These are phyloP conservation scores for Peucedramus taeniatus DNA, from an alignment of 2,113 vertebrate species.

Conservation along the genomic window DNA sequence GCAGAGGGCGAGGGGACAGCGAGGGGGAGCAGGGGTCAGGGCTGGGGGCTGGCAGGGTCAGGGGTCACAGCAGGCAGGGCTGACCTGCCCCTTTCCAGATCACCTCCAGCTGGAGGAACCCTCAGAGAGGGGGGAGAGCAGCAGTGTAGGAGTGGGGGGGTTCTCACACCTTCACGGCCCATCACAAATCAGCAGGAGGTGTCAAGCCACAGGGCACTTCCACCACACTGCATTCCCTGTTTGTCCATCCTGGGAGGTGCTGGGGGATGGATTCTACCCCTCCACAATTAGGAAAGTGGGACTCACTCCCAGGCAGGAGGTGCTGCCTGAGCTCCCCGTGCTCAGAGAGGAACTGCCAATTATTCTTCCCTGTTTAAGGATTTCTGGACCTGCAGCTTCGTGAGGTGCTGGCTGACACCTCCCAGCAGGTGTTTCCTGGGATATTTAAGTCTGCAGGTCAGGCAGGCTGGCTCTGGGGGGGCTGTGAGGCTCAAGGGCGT, in stretches of 20 bases:
- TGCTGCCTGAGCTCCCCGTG: background rate
- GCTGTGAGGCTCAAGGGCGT: background rate
- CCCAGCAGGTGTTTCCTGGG: background rate
- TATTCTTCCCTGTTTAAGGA: background rate
- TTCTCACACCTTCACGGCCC: background rate
- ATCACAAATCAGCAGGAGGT: background rate
- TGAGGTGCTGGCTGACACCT: background rate
- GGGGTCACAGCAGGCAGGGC: background rate
- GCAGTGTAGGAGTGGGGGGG: background rate
- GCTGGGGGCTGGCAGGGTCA: background rate
- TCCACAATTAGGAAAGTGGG: background rate
- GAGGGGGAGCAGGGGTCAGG: background rate
- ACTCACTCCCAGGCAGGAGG: fast-evolving
- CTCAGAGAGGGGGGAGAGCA: background rate
- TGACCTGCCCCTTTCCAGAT: background rate
- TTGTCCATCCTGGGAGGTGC: background rate
- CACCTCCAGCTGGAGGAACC: background rate
- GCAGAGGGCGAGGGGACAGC: background rate
- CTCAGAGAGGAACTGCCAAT: background rate
- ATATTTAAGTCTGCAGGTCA: background rate
- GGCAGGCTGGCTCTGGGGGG: background rate
- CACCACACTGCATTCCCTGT: background rate
- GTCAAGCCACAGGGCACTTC: background rate
- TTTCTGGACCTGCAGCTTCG: background rate
- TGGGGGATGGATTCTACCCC: background rate